Conservation (phyloP, 2,888 invertebrate genomes). For the Belgica antarctica region DNA sequence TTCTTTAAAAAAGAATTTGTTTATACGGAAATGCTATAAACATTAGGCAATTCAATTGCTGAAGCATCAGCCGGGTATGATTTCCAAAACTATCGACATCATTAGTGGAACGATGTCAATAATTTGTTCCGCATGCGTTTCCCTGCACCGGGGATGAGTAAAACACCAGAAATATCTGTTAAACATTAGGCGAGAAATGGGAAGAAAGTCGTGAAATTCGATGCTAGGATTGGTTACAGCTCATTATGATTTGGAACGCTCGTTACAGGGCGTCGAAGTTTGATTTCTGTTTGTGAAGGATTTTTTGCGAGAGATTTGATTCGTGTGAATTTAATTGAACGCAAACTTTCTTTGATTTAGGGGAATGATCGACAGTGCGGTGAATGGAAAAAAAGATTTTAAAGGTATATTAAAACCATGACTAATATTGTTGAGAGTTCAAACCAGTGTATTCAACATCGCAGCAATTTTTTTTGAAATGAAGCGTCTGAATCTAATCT, state of each 20-base stretch:
- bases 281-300: slow-evolving; percentile 5
- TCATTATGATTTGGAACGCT: slow-evolving; percentile 34
- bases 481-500: too few species aligned
- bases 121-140: slow-evolving; percentile 41
- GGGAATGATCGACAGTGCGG: too few species aligned
- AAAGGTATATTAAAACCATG: too few species aligned
- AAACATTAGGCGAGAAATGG: not conserved
- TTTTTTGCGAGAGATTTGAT: too few species aligned
- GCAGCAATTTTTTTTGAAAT: too few species aligned
- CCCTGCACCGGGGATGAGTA: slow-evolving; percentile 5
- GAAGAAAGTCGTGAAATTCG: slow-evolving; percentile 10
- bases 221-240: slow-evolving; percentile 32
- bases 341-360: not conserved
- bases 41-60: not conserved
- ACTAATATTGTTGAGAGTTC: too few species aligned
- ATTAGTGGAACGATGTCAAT: slow-evolving; percentile 35
- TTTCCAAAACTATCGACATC: not conserved
- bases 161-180: not conserved
- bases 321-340: not conserved
- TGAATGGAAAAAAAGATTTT: too few species aligned
- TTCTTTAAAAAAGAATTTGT: not conserved
- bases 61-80: not conserved
- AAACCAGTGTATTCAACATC: too few species aligned
- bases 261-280: slow-evolving; percentile 14
- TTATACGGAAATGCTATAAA: slow-evolving; percentile 17